Evolutionary conservation across 2,113 vertebrate species (phyloP).

Genomic region (Microcebus tavaratra): DNA sequence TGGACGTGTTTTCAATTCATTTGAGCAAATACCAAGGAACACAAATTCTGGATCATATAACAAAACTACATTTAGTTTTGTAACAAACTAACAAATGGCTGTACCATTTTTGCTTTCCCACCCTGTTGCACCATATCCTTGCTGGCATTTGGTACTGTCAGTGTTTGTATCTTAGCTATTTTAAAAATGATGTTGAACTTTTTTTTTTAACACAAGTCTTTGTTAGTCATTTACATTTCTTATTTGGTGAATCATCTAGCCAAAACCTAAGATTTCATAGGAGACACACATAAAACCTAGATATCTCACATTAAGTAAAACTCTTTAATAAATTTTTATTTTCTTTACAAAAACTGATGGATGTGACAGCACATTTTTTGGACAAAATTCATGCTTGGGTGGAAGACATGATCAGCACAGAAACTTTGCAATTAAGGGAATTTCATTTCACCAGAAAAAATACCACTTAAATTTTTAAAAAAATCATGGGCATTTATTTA

Average conservation of each 20-base stretch:
- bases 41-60: neutral
- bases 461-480: neutral
- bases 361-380: neutral
- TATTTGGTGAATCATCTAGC: neutral
- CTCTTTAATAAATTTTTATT: neutral
- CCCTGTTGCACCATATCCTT: neutral
- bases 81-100: neutral
- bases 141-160: neutral
- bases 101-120: neutral
- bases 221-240: neutral
- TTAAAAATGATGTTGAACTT: neutral
- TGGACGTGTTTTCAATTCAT: neutral
- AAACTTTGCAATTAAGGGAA: conserved; percentile 29
- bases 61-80: neutral
- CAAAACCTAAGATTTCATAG: neutral
- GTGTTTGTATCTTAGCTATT: neutral
- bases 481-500: conserved; percentile 22
- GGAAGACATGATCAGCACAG: neutral
- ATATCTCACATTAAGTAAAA: neutral
- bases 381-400: neutral
- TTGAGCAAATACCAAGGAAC: neutral
- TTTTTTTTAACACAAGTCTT: neutral
- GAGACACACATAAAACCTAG: neutral
- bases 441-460: neutral
- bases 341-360: conserved; percentile 4